Evolutionary conservation across 1,140 invertebrate species (phyloP).

Genomic region (Colletes gigas): DNA sequence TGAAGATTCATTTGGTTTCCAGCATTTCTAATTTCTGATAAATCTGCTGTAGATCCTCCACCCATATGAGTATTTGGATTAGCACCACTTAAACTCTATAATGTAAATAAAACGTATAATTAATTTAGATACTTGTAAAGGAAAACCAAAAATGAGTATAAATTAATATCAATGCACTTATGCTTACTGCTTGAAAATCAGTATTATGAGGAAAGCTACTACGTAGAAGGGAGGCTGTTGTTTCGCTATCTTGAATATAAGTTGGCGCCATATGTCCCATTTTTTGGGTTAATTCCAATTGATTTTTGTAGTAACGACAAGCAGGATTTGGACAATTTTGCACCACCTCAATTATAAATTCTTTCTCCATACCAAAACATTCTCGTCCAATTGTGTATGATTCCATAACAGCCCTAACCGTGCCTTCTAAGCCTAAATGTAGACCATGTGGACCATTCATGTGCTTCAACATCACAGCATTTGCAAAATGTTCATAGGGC

Average conservation of each 20-base stretch:
- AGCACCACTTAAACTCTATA: conserved; percentile 69
- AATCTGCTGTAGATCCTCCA: conserved; percentile 70
- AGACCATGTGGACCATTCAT: conserved; percentile 92
- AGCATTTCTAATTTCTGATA: conserved; percentile 71
- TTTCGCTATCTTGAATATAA: conserved; percentile 77
- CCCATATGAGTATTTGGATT: conserved; percentile 73
- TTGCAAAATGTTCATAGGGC: conserved; percentile 93
- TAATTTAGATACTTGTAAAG: background rate
- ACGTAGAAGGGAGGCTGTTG: conserved; percentile 73
- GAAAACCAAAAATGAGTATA: background rate
- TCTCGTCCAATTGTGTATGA: conserved; percentile 92
- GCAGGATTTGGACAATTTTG: conserved; percentile 93
- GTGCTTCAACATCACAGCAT: conserved; percentile 93
- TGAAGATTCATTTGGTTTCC: conserved; percentile 77
- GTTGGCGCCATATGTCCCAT: conserved; percentile 76
- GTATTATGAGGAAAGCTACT: conserved; percentile 75
- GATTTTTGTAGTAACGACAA: conserved; percentile 92
- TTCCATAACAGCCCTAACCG: conserved; percentile 90
- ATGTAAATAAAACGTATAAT: background rate
- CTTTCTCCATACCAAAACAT: conserved; percentile 94
- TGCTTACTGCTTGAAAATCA: conserved; percentile 73
- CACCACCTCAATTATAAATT: conserved; percentile 92
- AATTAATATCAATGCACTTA: conserved; percentile 5
- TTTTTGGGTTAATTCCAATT: conserved; percentile 87
- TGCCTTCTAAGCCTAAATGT: conserved; percentile 90